Evolutionary conservation across 2,888 invertebrate genomes (phyloP).

Genomic region (Lycia hirtaria): DNA sequence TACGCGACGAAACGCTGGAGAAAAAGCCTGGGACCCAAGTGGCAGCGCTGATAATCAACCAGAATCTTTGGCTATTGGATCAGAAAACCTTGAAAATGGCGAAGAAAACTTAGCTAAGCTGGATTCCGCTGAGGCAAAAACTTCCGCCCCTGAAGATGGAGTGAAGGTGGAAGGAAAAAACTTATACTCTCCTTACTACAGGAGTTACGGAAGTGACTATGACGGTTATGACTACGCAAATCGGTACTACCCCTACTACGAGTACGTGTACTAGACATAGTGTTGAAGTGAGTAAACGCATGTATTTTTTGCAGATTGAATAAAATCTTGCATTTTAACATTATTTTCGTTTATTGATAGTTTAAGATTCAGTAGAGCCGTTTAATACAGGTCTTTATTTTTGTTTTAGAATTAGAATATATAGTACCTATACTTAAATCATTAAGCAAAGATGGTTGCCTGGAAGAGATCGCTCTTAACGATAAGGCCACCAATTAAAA

Average conservation of each 20-base stretch:
- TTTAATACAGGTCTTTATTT: no score
- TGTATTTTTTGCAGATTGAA: background rate
- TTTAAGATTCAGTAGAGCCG: no score
- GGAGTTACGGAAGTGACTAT: background rate
- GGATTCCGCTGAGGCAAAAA: background rate
- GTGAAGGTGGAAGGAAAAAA: slow-evolving; percentile 1
- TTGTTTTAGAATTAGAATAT: no score
- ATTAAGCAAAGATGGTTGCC: no score
- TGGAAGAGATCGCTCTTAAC: no score
- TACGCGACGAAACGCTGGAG: background rate
- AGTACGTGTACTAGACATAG: background rate
- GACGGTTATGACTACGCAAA: background rate
- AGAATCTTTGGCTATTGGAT: no score
- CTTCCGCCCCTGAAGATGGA: background rate
- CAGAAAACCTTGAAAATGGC: background rate
- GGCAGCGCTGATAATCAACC: no score
- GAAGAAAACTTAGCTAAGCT: background rate
- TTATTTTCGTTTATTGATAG: background rate
- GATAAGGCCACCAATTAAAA: no score
- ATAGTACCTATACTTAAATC: no score
- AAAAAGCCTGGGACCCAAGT: no score
- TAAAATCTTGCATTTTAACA: background rate
- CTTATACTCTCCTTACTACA: background rate
- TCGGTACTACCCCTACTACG: background rate
- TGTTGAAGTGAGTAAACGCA: background rate